These are phyloP conservation scores for Otocyon megalotis DNA, from an alignment of 2,113 vertebrate species.

Conservation along the genomic window DNA sequence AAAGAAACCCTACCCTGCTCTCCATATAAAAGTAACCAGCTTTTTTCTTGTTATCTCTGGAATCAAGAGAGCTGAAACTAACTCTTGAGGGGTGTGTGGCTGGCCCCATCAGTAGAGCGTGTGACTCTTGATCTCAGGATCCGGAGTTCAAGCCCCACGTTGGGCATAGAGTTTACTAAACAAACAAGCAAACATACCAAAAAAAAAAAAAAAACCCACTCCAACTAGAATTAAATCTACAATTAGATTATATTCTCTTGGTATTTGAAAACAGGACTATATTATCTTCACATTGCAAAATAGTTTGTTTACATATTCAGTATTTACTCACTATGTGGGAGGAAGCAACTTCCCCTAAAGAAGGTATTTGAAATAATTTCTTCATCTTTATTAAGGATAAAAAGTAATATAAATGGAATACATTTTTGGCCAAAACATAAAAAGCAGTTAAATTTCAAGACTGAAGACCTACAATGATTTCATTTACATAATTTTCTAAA, in stretches of 20 bases:
- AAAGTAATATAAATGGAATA: neutral
- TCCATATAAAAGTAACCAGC: neutral
- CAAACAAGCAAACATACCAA: neutral
- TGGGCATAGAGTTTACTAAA: neutral
- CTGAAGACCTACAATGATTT: neutral
- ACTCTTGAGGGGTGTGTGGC: neutral
- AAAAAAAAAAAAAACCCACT: neutral
- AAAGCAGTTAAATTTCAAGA: conserved; percentile 46
- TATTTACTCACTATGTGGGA: neutral
- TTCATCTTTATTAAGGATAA: conserved; percentile 20
- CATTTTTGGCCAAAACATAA: neutral
- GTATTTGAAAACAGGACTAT: neutral
- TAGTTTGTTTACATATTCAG: neutral
- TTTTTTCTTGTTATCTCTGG: neutral
- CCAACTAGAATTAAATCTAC: neutral
- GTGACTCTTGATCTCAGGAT: neutral
- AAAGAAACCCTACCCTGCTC: neutral
- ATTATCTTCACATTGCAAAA: neutral
- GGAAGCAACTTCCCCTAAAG: neutral
- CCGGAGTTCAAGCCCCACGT: neutral
- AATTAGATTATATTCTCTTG: neutral
- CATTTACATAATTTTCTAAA: neutral
- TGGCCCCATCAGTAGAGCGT: neutral
- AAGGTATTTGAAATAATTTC: conserved; percentile 1
- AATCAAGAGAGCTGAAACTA: neutral